These are phyloP conservation scores for Sinonovacula constricta DNA, from an alignment of 1,140 invertebrate species.

Conservation along the genomic window DNA sequence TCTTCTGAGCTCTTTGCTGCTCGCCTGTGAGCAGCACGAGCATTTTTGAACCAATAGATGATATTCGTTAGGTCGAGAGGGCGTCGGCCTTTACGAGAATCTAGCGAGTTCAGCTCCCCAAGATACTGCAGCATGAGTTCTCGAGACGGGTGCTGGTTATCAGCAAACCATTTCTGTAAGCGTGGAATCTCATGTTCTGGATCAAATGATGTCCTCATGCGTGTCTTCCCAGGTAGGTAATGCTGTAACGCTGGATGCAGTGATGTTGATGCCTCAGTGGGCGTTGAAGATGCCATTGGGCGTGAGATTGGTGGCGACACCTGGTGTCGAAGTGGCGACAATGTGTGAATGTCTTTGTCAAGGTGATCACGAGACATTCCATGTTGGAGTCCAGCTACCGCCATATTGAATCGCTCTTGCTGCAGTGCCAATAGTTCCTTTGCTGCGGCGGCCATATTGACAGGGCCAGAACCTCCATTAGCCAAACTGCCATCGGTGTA, in stretches of 20 bases:
- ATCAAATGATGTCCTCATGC: conserved; percentile 88
- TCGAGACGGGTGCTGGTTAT: conserved; percentile 94
- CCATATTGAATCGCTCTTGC: conserved; percentile 36
- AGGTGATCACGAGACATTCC: conserved; percentile 1
- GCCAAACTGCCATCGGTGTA: conserved; percentile 20
- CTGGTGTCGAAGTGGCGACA: conserved; percentile 15
- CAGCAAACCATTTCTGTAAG: conserved; percentile 94
- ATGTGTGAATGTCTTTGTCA: not conserved
- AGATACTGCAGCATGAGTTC: conserved; percentile 95
- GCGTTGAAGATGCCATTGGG: conserved; percentile 39
- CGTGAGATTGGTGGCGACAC: conserved; percentile 43
- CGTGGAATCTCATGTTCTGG: conserved; percentile 96
- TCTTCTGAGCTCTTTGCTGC: conserved; percentile 71
- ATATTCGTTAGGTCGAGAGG: conserved; percentile 98
- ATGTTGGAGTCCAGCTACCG: not conserved
- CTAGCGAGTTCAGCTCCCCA: conserved; percentile 93
- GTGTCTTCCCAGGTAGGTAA: conserved; percentile 68
- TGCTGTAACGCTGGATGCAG: conserved; percentile 42
- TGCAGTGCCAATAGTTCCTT: conserved; percentile 33
- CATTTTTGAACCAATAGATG: conserved; percentile 99
- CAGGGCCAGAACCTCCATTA: not conserved
- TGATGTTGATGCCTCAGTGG: conserved; percentile 22
- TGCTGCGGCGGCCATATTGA: conserved; percentile 27
- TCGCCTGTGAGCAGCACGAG: conserved; percentile 94
- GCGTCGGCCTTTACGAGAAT: conserved; percentile 92